Conservation (phyloP, 2,797 vertebrate genomes). For the Gambusia yucatana region DNA sequence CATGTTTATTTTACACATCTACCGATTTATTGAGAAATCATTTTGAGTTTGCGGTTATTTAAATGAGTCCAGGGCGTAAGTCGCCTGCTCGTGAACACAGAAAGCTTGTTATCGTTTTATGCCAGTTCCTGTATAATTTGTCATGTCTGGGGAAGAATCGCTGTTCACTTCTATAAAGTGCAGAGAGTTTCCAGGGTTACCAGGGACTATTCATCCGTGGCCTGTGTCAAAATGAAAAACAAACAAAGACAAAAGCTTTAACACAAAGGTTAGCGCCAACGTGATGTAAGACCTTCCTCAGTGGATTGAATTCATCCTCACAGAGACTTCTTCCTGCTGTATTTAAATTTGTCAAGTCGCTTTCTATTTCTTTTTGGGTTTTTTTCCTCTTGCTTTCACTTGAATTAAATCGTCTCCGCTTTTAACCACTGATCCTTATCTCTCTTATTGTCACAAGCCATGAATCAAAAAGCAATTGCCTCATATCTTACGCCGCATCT, state of each 20-base stretch:
- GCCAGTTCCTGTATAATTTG: conserved; percentile 29
- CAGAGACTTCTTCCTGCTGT: conserved; percentile 25
- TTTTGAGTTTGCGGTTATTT: conserved; percentile 17
- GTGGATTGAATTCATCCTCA: conserved; percentile 32
- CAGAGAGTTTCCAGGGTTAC: conserved; percentile 31
- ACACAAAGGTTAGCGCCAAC: conserved; percentile 12
- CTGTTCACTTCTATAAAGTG: conserved; percentile 2
- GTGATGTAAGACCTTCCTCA: conserved; percentile 22
- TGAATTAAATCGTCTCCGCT: conserved; percentile 18
- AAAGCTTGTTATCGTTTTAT: conserved; percentile 31
- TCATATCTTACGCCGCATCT: conserved; percentile 51
- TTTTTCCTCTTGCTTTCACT: conserved; percentile 24
- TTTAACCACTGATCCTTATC: conserved; percentile 49
- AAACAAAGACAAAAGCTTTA: conserved; percentile 37
- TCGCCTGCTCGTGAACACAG: conserved; percentile 40
- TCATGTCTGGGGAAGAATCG: background rate
- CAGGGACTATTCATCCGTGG: conserved; percentile 14
- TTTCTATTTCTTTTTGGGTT: background rate
- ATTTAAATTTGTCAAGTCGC: conserved; percentile 38
- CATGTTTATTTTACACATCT: background rate
- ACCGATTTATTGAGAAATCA: background rate
- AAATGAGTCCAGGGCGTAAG: conserved; percentile 4
- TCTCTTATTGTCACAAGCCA: conserved; percentile 31
- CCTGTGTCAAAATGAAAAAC: conserved; percentile 46
- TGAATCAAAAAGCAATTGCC: conserved; percentile 59